Evolutionary conservation across 2,888 invertebrate species (phyloP), one percentile per base, ranked within the genome.

Genomic region (Apeira syringaria): DNA sequence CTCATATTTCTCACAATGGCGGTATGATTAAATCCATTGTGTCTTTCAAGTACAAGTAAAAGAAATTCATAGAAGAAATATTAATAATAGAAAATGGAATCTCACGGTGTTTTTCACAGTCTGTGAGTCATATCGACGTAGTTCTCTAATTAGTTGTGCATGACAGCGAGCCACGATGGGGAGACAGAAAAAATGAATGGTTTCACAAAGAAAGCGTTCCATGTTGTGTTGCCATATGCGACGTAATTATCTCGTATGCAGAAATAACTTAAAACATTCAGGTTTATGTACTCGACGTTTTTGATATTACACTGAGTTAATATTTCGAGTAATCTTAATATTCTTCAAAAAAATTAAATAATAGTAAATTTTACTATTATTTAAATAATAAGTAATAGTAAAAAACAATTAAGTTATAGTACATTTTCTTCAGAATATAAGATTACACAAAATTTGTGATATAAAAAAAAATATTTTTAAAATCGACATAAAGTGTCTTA

Each of bases 141-240:
- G 47, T 44, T 47, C 37, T 30, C 47, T 80, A 79, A 85, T 83
- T 80, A 78, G 75, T 73, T 82, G 78, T 83, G 85, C 85, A 83
- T 84, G 85, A 81, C 75, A n/a, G n/a, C n/a, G n/a, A n/a, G n/a
- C n/a, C 75, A 63, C 26, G 36, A 31, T 52, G 55, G 52, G 61
- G 59, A 62, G 62, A 58, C 56, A 62, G 56, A 69, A 74, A 74
- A 75, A 74, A 64, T 9, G 7, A 18, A 57, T 63, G 48, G 55
- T 78, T 80, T 80, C 75, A 70, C 74, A 73, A 77, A 63, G 81
- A 83, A 84, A 85, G 82, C 70, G 67, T n/a, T n/a, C n/a, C n/a
- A n/a, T n/a, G n/a, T n/a, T n/a, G n/a, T n/a, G n/a, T 46, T 62
- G 47, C 61, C 53, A 61, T 65, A 54, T 57, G 60, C 43, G 48